Evolutionary conservation across 2,888 invertebrate species (phyloP).

Genomic region (Augochlorella aurata): DNA sequence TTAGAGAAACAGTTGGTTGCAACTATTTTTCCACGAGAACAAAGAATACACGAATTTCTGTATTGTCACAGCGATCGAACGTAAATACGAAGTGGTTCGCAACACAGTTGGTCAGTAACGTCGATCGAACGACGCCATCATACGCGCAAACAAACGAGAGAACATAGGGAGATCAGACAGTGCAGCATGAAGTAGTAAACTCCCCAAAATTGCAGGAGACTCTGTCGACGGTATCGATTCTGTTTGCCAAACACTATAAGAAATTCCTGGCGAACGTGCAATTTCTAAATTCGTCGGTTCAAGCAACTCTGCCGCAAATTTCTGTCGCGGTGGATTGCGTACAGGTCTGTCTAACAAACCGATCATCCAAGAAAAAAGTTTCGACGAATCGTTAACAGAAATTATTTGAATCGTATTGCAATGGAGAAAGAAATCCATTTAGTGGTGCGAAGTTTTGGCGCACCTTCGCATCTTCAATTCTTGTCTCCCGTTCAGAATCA

Average conservation of each 20-base stretch:
- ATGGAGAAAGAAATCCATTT: background rate
- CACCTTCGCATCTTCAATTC: background rate
- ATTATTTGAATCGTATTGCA: background rate
- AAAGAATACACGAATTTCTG: background rate
- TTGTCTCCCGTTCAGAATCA: background rate
- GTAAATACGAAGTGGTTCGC: background rate
- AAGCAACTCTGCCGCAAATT: conserved; percentile 51
- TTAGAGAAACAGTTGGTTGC: background rate
- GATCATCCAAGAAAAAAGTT: background rate
- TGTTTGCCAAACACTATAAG: conserved; percentile 54
- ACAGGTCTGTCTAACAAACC: background rate
- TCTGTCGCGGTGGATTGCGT: conserved; percentile 34
- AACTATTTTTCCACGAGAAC: background rate
- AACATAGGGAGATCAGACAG: background rate
- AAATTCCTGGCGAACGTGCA: conserved; percentile 56
- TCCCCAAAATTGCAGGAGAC: conserved; percentile 33
- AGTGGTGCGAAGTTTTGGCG: background rate
- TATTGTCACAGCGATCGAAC: background rate
- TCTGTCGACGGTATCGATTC: conserved; percentile 47
- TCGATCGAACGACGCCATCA: conserved; percentile 1
- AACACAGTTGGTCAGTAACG: background rate
- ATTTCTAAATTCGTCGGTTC: conserved; percentile 57
- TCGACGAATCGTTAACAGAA: background rate
- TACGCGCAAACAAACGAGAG: background rate
- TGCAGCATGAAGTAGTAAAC: conserved; percentile 10